Evolutionary conservation across 2,113 vertebrate species (phyloP), one percentile per base, ranked within the genome.

Genomic region (Rhabdomys dilectus): DNA sequence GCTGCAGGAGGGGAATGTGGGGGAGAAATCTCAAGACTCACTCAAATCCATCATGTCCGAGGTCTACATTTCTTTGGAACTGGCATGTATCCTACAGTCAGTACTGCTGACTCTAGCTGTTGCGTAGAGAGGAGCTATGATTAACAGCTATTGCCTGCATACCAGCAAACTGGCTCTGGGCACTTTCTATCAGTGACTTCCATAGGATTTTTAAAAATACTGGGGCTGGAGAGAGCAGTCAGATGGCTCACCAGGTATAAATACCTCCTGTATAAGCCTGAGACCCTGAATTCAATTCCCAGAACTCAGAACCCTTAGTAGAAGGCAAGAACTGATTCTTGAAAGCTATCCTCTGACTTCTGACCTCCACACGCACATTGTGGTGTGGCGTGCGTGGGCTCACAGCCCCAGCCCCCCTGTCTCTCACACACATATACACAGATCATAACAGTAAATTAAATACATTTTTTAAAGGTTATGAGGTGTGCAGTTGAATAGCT

Each of bases 11-110:
- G 75, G 39, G 29, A 10, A 11, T 39, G 53, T 31, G 70, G 51
- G 29, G 48, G 87, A 91, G 62, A 88, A 78, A 66, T 68, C 39
- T 45, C 76, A n/a, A 90, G 34, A 24, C 68, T 92, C 58, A 39
- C 53, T 36, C 29, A 53, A 36, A 91, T 66, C 62, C 36, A 21
- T 88, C 31, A 9, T 85, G 62, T 56, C 36, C 42, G 88, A 85
- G 70, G 51, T 36, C 36, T 34, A 42, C 53, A 48, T 88, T n/a
- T 97, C 87, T 90, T 91, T 75, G 94, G 42, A 88, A 53, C 1
- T n/a, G 45, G 12, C 39, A 21, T 26, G 13, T 93, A 75, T 78
- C 34, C 45, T 72, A 4, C 62, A 77, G 4, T 84, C n/a, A 42
- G 0, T 66, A 31, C 76, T 81, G 72, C 87, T 64, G 87, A 66